Percentiles rank a stretch among this genome's conserved stretches.
Conservation (phyloP, 2,888 invertebrate genomes). For the Rhagonycha fulva region DNA sequence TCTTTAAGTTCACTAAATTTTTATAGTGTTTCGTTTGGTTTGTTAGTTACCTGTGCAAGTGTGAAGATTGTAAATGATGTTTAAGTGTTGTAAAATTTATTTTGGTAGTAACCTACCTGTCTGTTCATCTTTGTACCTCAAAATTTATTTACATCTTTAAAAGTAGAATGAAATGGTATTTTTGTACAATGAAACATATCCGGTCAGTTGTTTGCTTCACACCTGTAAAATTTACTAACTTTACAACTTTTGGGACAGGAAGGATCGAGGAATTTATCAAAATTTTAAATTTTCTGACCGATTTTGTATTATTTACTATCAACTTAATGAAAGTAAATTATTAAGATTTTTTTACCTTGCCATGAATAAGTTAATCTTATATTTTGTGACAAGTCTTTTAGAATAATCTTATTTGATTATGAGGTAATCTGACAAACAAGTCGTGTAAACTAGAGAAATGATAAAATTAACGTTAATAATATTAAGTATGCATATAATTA, state of each 20-base stretch:
- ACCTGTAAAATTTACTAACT: conserved; percentile 30
- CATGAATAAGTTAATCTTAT: neutral
- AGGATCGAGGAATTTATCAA: neutral
- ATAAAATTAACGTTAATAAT: neutral
- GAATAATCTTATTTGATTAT: neutral
- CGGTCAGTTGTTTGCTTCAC: conserved; percentile 36
- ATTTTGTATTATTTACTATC: neutral
- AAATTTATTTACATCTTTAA: conserved; percentile 22
- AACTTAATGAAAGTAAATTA: neutral
- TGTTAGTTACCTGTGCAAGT: neutral
- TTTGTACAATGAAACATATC: conserved; percentile 37
- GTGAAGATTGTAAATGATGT: neutral
- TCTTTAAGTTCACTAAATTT: neutral
- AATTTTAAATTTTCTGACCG: neutral
- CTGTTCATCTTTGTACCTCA: neutral
- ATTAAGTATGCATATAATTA: neutral
- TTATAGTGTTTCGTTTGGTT: neutral
- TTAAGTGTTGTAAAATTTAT: neutral
- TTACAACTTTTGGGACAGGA: neutral
- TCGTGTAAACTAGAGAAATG: neutral
- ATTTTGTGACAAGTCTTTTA: conserved; percentile 1
- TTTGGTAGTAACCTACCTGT: neutral
- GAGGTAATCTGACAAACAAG: conserved; percentile 2
- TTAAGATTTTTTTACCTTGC: neutral
- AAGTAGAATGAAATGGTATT: conserved; percentile 27